Base-by-base conservation (phyloP, 2,113 vertebrate genomes). In the Rattus norvegicus region DNA sequence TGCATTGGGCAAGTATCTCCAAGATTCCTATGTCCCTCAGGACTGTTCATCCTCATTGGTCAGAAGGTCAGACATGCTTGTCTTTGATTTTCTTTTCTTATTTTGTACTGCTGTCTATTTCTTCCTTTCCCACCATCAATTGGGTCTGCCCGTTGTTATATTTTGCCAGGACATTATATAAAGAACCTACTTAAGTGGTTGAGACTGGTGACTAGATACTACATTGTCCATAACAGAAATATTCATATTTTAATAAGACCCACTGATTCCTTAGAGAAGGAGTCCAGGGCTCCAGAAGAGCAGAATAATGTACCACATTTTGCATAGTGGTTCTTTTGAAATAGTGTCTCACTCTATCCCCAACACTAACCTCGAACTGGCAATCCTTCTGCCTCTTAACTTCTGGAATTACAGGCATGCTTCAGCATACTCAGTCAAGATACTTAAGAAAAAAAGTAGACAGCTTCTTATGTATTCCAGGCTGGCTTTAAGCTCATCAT, bases 221-320 rank as follows among this genome's bases (percentile, higher is more conserved):
- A 88, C 33, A 24, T 91, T 86, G 6, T 36, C 6, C 24, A 87
- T 76, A 36, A 83, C 20, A 61, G 81, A 59, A 92, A 65, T 5
- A 88, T 59, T 92, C 92, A 70, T 92, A 86, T 88, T 91, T 26
- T 84, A 91, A 92, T 19, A 94, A 88, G 2, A 19, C 14, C 24
- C 4, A 30, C 56, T 69, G 17, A 83, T 90, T 12, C 8, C 70
- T 96, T 96, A 69, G 36, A 47, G 7, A 84, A 90, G n/a, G 1
- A 95, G 16, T 26, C 19, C 3, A 9, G 88, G 80, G 0, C 28
- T 65, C 70, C 76, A 22, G 43, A 85, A 56, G 28, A 12, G 9
- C 12, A 19, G 30, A 7, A 22, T 43, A 43, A 49, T 20, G 56
- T 93, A 24, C 12, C 8, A 52, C 10, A 30, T 30, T 65, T 77